Evolutionary conservation across 2,797 vertebrate species (phyloP).

Genomic region (Paedocypris micromegethes): DNA sequence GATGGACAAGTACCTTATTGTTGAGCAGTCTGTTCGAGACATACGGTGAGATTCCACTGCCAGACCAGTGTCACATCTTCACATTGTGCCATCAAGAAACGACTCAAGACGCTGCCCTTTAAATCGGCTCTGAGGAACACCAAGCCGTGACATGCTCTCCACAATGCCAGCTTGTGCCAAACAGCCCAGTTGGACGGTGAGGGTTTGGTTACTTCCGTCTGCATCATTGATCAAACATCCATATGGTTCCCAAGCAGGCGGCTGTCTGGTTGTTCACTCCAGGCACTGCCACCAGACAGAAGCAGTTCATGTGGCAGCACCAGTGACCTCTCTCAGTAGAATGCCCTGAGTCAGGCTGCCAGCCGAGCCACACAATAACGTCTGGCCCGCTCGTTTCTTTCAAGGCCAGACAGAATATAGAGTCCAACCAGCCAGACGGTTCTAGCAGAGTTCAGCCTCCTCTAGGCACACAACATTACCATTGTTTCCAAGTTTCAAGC

Average conservation of each 20-base stretch:
- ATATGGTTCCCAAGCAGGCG: conserved; percentile 22
- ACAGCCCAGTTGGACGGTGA: conserved; percentile 3
- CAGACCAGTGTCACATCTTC: neutral
- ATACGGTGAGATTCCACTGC: conserved; percentile 9
- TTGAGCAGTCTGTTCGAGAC: conserved; percentile 16
- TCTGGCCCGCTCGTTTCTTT: conserved; percentile 46
- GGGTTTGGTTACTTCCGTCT: conserved; percentile 4
- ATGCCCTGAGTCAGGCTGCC: conserved; percentile 42
- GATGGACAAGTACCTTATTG: conserved; percentile 1
- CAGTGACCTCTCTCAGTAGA: conserved; percentile 47
- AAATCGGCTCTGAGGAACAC: no score
- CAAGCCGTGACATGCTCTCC: no score
- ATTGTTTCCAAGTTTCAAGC: conserved; percentile 51
- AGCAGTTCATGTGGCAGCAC: conserved; percentile 28
- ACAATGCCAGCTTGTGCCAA: neutral
- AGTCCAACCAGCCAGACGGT: conserved; percentile 42
- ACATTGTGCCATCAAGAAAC: neutral
- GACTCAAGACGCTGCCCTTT: neutral
- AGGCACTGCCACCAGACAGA: conserved; percentile 29
- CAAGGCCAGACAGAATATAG: conserved; percentile 46
- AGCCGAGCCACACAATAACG: conserved; percentile 42
- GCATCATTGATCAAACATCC: neutral
- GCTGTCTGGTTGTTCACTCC: conserved; percentile 14
- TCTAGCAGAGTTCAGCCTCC: conserved; percentile 47
- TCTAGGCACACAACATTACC: conserved; percentile 48